phyloP scores from a whole-genome alignment of 2,113 vertebrate species.

The Xiphorhynchus elegans region DNA sequence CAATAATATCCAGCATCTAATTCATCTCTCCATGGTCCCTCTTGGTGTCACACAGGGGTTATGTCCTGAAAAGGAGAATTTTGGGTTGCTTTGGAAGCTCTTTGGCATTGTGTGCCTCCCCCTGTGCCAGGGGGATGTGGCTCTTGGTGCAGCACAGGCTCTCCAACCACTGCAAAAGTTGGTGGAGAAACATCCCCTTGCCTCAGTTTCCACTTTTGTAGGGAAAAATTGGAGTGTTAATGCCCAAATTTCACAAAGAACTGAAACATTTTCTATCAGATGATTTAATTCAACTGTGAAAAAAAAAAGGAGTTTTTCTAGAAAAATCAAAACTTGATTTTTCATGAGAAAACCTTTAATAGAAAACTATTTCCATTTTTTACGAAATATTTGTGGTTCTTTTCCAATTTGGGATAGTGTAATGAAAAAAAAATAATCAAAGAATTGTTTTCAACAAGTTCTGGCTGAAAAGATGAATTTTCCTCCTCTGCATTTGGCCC shows the following conservation, averaged over 20 bases:
- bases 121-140: not conserved
- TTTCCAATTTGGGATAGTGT: not conserved
- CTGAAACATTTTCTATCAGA: not conserved
- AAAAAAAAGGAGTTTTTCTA: not conserved
- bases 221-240: not conserved
- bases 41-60: rapidly evolving
- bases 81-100: not conserved
- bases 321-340: not conserved
- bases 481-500: not conserved
- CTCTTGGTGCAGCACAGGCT: not conserved
- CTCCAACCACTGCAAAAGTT: not conserved
- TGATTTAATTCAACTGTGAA: not conserved
- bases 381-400: not conserved
- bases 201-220: not conserved
- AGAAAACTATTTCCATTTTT: not conserved
- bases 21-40: not conserved
- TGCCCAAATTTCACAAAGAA: not conserved
- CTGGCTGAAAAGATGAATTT: not conserved
- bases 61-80: not conserved
- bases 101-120: rapidly evolving
- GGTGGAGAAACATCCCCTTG: not conserved
- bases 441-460: not conserved
- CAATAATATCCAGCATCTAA: not conserved
- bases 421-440: not conserved
- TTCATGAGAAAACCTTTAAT: not conserved